A percentile compares a stretch with the other conserved stretches of the same genome.
These are phyloP conservation scores for Prunella himalayana DNA, from an alignment of 2,113 vertebrate species.

Conservation along the genomic window DNA sequence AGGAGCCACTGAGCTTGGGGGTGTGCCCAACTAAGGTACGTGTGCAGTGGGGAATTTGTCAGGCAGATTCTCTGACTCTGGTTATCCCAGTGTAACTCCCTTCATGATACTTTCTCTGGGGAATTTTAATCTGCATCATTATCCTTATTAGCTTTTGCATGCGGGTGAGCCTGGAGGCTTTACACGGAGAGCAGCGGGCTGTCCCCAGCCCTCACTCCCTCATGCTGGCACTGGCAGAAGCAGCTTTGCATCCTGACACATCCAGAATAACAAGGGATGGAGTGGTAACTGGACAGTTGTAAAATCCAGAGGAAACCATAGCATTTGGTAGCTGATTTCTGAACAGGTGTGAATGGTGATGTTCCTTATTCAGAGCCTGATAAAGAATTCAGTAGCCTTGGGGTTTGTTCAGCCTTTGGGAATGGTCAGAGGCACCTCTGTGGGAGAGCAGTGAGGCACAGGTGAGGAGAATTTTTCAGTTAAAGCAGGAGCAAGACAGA, in stretches of 20 bases:
- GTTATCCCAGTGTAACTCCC: not conserved
- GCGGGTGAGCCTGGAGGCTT: not conserved
- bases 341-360: not conserved
- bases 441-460: not conserved
- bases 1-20: constrained; percentile 5
- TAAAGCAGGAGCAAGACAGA: not conserved
- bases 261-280: not conserved
- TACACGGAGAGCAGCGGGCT: not conserved
- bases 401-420: not conserved
- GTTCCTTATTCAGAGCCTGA: not conserved
- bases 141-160: not conserved
- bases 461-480: not conserved
- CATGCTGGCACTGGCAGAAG: not conserved
- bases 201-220: not conserved
- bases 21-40: constrained; percentile 42
- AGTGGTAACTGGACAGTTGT: not conserved
- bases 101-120: not conserved
- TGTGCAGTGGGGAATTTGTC: not conserved
- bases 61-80: not conserved
- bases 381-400: not conserved
- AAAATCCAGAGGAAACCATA: not conserved
- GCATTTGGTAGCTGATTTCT: not conserved
- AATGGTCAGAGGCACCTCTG: not conserved
- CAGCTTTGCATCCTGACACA: not conserved
- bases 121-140: constrained; percentile 36